Evolutionary conservation across 2,797 vertebrate species (phyloP), one percentile per base, ranked within the genome.

Genomic region (Lepidocolaptes lacrymiger): DNA sequence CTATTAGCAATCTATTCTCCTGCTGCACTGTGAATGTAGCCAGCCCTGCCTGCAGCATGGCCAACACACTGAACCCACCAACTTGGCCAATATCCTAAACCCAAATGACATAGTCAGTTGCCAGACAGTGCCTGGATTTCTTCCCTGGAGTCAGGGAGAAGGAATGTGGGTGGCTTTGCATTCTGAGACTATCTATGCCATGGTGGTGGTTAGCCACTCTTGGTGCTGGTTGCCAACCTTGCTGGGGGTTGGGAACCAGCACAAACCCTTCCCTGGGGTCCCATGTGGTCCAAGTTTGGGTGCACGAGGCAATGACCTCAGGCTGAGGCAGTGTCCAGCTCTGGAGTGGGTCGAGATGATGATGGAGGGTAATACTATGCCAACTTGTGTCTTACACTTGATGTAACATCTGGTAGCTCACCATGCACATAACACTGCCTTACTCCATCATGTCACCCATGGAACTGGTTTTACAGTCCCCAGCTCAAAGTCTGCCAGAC

Each of bases 11-110:
- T 58, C 66, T 0, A 0, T 61, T 88, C 46, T 92, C 43, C 21
- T 67, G 62, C 28, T 61, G 41, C 2, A 9, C 55, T 90, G 26
- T 3, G 10, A 90, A 69, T 1, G 3, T 37, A 75, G 46, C 37
- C 88, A 81, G 30, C 19, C 26, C 16, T 77, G 62, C 48, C 43
- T 86, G 55, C 48, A 66, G 44, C 1, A 2, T 48, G 54, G 39
- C 55, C 37, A 61, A 22, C 1, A 11, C 26, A 58, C 77, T 4
- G 4, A 91, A 88, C 56, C 49, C 21, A 1, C 90, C 91, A 90
- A 37, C n/a, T 41, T 93, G 96, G 85, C 72, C 59, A 51, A 61
- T 24, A 83, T 90, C 55, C 81, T 90, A 91, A 93, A 72, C 30
- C 27, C 61, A 91, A 91, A 83, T 80, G 85, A 92, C 23, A 76